A percentile compares a stretch with the other conserved stretches of the same genome.
Conservation (phyloP, 2,888 invertebrate genomes). For the Eupithecia exiguata region DNA sequence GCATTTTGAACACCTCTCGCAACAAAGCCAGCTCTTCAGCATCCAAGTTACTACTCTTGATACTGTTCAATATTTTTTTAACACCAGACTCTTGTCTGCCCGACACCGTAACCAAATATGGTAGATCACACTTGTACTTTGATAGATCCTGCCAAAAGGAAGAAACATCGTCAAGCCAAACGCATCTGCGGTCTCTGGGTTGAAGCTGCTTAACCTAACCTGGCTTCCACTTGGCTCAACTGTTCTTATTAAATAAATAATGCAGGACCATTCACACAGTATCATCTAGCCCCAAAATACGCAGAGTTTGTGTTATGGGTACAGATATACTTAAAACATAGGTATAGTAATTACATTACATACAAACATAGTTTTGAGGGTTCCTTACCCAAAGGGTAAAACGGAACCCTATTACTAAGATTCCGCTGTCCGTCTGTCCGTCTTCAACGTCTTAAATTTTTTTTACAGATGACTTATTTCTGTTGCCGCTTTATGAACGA, state of each 20-base stretch:
- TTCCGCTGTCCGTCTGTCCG: too few relatives aligned
- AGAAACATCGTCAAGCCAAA: neutral
- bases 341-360: too few relatives aligned
- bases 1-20: constrained; percentile 16
- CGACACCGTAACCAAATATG: constrained; percentile 58
- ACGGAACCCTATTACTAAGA: too few relatives aligned
- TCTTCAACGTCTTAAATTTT: too few relatives aligned
- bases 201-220: neutral
- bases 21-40: constrained; percentile 21
- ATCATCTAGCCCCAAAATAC: neutral
- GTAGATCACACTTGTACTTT: constrained; percentile 14
- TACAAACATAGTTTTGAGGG: too few relatives aligned
- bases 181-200: neutral
- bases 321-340: too few relatives aligned
- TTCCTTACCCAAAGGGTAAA: too few relatives aligned
- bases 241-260: neutral
- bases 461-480: too few relatives aligned
- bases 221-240: neutral
- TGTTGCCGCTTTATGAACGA: too few relatives aligned
- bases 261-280: neutral
- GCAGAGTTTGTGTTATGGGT: too few relatives aligned
- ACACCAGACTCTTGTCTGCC: constrained; percentile 21
- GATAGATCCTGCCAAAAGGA: constrained; percentile 7
- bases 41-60: constrained; percentile 18
- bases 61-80: constrained; percentile 14